These are phyloP conservation scores for Seriola rivoliana DNA, from an alignment of 2,113 vertebrate species.

Conservation along the genomic window DNA sequence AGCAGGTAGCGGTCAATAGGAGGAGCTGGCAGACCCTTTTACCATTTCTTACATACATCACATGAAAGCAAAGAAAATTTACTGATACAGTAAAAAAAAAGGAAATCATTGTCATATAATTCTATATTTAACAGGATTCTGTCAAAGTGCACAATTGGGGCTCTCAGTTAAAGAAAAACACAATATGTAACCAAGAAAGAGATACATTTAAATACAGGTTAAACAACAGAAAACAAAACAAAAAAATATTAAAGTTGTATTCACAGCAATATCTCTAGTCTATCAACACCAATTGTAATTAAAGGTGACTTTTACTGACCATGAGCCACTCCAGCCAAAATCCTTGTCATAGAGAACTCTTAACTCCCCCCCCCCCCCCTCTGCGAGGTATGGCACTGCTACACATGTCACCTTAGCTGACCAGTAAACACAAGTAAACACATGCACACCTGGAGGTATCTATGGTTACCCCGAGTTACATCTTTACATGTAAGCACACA, in stretches of 20 bases:
- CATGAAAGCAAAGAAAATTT: constrained; percentile 75
- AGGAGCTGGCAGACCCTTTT: constrained; percentile 47
- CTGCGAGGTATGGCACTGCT: constrained; percentile 45
- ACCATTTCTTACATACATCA: constrained; percentile 52
- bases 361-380: not conserved
- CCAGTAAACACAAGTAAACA: constrained; percentile 45
- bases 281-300: constrained; percentile 65
- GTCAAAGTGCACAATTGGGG: constrained; percentile 83
- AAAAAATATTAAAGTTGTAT: constrained; percentile 65
- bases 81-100: constrained; percentile 80
- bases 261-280: constrained; percentile 81
- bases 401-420: constrained; percentile 30
- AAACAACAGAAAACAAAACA: constrained; percentile 47
- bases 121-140: constrained; percentile 75
- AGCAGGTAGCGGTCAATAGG: constrained; percentile 50
- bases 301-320: constrained; percentile 75
- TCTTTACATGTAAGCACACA: constrained; percentile 55
- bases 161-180: constrained; percentile 66
- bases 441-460: constrained; percentile 70
- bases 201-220: constrained; percentile 74
- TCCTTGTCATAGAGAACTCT: constrained; percentile 40
- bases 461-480: constrained; percentile 68
- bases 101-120: constrained; percentile 58
- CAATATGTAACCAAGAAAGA: constrained; percentile 52
- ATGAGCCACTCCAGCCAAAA: constrained; percentile 53